Percentiles rank a stretch among this genome's conserved stretches.
Evolutionary conservation across 2,797 vertebrate genomes (phyloP).

Genomic region (Manis crassicaudata): DNA sequence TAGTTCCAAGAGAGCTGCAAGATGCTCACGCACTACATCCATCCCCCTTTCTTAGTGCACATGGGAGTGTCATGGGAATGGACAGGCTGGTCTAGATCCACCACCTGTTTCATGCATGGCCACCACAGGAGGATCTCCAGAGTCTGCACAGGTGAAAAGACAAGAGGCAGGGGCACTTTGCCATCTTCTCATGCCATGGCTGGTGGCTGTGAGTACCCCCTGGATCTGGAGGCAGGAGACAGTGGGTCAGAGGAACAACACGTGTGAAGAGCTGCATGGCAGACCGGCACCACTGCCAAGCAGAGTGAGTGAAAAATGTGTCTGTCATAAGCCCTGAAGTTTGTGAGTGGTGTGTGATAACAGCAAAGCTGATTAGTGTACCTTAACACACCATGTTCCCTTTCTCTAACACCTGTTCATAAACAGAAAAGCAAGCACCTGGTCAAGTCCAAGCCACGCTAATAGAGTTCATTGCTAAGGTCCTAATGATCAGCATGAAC

Average conservation of each 20-base stretch:
- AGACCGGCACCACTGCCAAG: neutral
- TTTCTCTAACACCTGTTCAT: neutral
- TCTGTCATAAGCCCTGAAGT: too few species aligned
- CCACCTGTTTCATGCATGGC: neutral
- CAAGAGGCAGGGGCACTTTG: neutral
- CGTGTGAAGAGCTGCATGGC: neutral
- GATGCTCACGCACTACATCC: neutral
- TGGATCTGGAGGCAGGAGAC: too few species aligned
- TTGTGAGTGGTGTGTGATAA: neutral
- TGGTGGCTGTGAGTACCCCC: neutral
- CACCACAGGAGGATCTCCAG: neutral
- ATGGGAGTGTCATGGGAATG: neutral
- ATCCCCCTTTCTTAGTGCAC: neutral
- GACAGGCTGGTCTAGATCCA: neutral
- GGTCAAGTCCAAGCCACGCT: neutral
- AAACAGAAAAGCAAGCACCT: neutral
- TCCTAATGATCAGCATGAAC: neutral
- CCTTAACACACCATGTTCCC: too few species aligned
- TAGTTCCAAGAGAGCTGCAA: too few species aligned
- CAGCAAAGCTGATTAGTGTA: neutral
- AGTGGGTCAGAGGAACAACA: neutral
- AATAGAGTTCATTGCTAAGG: neutral
- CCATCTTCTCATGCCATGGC: neutral
- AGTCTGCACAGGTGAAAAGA: too few species aligned
- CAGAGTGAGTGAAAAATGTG: neutral